These are phyloP conservation scores for Allygus modestus DNA, from an alignment of 2,888 invertebrate genomes.

Conservation along the genomic window DNA sequence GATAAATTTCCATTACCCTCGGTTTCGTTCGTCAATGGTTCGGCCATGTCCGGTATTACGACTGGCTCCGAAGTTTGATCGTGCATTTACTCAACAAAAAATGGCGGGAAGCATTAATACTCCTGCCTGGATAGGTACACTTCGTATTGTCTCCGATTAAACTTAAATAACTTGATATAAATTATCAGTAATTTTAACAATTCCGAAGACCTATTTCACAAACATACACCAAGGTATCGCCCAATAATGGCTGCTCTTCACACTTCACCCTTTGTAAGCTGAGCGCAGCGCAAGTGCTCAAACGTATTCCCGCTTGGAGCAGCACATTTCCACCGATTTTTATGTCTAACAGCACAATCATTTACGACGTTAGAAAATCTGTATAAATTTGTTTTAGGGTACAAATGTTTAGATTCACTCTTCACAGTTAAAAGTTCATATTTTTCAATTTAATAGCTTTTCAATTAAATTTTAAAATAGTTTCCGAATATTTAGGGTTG, in stretches of 20 bases:
- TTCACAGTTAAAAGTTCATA: too few relatives aligned
- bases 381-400: too few relatives aligned
- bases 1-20: constrained; percentile 73
- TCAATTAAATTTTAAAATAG: too few relatives aligned
- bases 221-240: constrained; percentile 4
- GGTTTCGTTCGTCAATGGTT: constrained; percentile 76
- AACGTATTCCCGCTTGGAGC: constrained; percentile 40
- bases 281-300: constrained; percentile 34
- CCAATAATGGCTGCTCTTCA: constrained; percentile 45
- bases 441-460: too few relatives aligned
- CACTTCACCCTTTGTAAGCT: background rate
- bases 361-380: too few relatives aligned
- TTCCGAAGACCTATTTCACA: background rate
- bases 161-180: background rate
- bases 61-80: constrained; percentile 76
- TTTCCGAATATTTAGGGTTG: too few relatives aligned
- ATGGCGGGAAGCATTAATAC: constrained; percentile 62
- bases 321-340: constrained; percentile 46
- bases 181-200: background rate
- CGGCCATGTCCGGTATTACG: constrained; percentile 78
- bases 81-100: constrained; percentile 64
- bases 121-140: background rate
- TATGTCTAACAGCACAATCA: too few relatives aligned
- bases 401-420: too few relatives aligned
- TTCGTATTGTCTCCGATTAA: background rate